A percentile compares a stretch with the other conserved stretches of the same genome.
Conservation (phyloP, 2,113 vertebrate species). For the Carettochelys insculpta region DNA sequence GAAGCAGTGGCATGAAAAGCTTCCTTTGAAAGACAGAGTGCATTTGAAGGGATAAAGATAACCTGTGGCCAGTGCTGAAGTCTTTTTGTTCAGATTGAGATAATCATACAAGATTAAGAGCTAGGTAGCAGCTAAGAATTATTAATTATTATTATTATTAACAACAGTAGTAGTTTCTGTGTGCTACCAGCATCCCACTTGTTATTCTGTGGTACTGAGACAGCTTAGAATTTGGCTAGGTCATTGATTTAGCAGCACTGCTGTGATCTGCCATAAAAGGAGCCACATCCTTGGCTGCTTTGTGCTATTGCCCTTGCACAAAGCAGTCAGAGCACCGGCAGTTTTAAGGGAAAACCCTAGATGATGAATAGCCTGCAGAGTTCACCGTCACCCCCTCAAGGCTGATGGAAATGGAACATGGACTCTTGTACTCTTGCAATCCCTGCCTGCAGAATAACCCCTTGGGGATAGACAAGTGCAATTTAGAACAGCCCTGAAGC, state of each 20-base stretch:
- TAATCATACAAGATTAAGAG: background rate
- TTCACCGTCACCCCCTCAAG: background rate
- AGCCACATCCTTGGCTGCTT: background rate
- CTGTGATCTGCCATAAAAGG: background rate
- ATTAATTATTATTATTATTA: no score
- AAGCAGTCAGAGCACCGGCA: background rate
- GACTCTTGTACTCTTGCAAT: background rate
- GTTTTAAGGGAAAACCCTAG: rapidly evolving
- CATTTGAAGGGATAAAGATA: background rate
- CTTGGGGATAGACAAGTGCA: background rate
- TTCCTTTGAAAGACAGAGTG: rapidly evolving
- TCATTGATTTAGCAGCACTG: background rate
- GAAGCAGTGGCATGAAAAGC: background rate
- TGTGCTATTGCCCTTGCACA: background rate
- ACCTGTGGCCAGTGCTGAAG: background rate
- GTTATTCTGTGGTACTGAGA: background rate
- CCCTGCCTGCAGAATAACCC: background rate
- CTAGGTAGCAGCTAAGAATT: background rate
- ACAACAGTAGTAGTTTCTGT: no score
- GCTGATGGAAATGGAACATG: background rate
- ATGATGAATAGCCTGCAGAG: background rate
- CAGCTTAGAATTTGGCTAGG: background rate
- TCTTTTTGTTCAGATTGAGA: background rate
- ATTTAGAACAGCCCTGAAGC: background rate
- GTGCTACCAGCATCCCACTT: background rate